Base-by-base conservation (phyloP, 2,113 vertebrate genomes). In the Engraulis encrasicolus region DNA sequence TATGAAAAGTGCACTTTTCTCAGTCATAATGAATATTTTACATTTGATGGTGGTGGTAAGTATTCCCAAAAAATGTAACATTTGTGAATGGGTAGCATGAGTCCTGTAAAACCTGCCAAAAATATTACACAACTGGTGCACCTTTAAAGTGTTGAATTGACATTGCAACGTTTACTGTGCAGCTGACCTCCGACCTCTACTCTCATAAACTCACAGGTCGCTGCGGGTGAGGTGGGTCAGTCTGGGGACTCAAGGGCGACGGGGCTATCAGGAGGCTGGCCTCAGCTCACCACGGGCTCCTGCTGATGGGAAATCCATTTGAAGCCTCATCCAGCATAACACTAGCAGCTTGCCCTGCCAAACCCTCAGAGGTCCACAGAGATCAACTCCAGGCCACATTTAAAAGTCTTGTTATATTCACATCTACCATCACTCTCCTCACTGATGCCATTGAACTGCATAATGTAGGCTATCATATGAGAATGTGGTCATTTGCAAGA, bases 161-260 rank as follows among this genome's bases (percentile, higher is more conserved):
- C n/a, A n/a, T n/a, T n/a, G n/a, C n/a, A n/a, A n/a, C n/a, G n/a
- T n/a, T n/a, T n/a, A n/a, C n/a, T n/a, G n/a, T n/a, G n/a, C n/a
- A 74, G 23, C 66, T 31, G 66, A 74, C 66, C 66, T 15, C 6
- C 34, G 66, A 74, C 66, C 66, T 18, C 31, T 74, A 27, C 31
- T 74, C 66, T 74, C 66, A 74, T 74, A 74, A 74, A 34, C 27
- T 74, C 27, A 17, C 31, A 34, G 66, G 66, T 58, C 54, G 66
- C 15, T 1, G n/a, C n/a, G n/a, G 58, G 31, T 14, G 14, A 74
- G 27, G n/a, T 15, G 34, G 66, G 66, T 74, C 66, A 14, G 11
- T 34, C 66, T 34, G 11, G 34, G 66, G 23, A 74, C 11, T 20
- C 5, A 2, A 4, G 66, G 66, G 31, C 31, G 31, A 15, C 5